Percentiles rank a stretch among this genome's conserved stretches.
These are phyloP conservation scores for Brienomyrus brachyistius DNA, from an alignment of 2,113 vertebrate species.

Conservation along the genomic window DNA sequence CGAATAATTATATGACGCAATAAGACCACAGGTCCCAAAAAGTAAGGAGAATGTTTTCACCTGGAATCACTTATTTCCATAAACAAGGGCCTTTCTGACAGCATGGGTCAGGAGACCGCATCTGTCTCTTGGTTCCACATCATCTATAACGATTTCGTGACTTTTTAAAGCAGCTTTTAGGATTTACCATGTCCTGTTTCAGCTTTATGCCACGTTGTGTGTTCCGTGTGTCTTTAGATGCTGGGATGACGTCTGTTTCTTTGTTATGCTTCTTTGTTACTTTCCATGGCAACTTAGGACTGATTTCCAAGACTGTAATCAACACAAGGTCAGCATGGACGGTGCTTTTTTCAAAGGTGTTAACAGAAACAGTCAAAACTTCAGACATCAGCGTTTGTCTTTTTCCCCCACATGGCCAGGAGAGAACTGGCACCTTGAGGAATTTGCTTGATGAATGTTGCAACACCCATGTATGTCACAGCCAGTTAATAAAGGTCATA, in stretches of 20 bases:
- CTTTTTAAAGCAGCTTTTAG: background rate
- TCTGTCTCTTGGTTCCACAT: background rate
- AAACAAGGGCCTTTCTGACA: background rate
- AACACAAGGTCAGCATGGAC: background rate
- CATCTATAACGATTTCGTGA: background rate
- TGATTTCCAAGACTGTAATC: background rate
- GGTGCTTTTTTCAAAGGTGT: background rate
- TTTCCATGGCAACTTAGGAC: background rate
- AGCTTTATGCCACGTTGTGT: background rate
- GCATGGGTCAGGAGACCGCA: background rate
- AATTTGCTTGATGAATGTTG: background rate
- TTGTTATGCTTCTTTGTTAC: background rate
- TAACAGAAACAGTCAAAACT: background rate
- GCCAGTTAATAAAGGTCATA: background rate
- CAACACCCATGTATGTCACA: background rate
- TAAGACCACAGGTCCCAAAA: background rate
- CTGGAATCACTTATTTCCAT: slow-evolving; percentile 6
- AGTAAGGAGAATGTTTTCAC: background rate
- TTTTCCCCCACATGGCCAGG: background rate
- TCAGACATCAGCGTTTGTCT: background rate
- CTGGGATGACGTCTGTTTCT: background rate
- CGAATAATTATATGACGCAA: background rate
- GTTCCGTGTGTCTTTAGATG: background rate
- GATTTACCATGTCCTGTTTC: slow-evolving; percentile 3
- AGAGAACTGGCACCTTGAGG: background rate